These are phyloP conservation scores for Petrocephalus schoutedeni DNA, from an alignment of 2,797 vertebrate species.

Conservation along the genomic window DNA sequence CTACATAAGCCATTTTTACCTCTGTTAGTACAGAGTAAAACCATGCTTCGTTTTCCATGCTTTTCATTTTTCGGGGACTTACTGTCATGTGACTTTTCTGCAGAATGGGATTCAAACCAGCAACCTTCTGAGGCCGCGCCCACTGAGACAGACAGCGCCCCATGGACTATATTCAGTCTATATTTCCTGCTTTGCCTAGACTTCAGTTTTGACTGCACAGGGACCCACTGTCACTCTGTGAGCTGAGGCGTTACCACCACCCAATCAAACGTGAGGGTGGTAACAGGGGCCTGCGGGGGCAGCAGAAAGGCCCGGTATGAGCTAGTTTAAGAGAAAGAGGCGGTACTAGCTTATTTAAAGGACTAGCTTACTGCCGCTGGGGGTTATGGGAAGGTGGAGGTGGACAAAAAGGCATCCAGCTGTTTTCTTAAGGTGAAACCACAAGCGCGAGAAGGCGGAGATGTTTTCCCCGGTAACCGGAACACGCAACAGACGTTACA, in stretches of 20 bases:
- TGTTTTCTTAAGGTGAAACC: background rate
- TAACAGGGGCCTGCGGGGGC: background rate
- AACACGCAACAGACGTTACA: background rate
- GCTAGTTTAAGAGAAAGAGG: background rate
- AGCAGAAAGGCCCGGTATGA: background rate
- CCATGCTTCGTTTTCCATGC: background rate
- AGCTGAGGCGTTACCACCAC: background rate
- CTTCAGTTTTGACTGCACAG: background rate
- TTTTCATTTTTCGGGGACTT: background rate
- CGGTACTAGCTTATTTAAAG: background rate
- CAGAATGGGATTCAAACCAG: background rate
- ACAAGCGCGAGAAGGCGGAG: background rate
- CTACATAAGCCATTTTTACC: background rate
- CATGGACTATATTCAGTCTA: background rate
- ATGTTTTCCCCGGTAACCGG: background rate
- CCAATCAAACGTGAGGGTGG: background rate
- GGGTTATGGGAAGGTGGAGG: background rate
- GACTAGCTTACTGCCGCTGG: too few relatives aligned
- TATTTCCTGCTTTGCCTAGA: background rate
- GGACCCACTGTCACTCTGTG: background rate
- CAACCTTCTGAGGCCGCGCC: background rate
- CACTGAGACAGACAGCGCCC: background rate
- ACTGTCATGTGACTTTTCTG: background rate
- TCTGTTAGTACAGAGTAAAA: background rate
- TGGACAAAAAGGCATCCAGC: background rate